These are phyloP conservation scores for Drosophila pseudoananassae DNA, from an alignment of 1,140 invertebrate species.

Conservation along the genomic window DNA sequence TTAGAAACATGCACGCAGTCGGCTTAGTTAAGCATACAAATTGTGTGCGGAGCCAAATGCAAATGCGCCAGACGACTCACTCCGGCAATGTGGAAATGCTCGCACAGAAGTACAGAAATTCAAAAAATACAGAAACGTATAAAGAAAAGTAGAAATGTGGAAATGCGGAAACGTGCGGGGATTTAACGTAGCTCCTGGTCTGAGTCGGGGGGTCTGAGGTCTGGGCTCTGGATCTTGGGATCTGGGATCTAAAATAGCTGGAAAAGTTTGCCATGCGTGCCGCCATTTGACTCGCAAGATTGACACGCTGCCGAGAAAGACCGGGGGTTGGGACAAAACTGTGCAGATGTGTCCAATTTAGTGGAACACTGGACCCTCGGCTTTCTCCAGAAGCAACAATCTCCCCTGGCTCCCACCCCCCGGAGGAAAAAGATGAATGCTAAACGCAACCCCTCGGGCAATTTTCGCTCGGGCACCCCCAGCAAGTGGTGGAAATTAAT, in stretches of 20 bases:
- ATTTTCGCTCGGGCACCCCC: constrained; percentile 2
- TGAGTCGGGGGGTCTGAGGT: constrained; percentile 2
- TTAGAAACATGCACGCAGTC: constrained; percentile 80
- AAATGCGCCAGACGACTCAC: constrained; percentile 37
- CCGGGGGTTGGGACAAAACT: constrained; percentile 47
- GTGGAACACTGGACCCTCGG: constrained; percentile 64
- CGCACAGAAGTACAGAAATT: constrained; percentile 47
- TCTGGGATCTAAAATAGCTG: constrained; percentile 15
- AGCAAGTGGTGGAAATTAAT: constrained; percentile 66
- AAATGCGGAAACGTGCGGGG: constrained; percentile 77
- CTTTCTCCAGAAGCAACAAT: constrained; percentile 39
- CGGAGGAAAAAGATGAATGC: constrained; percentile 6
- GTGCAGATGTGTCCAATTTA: constrained; percentile 81
- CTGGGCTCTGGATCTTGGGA: not conserved
- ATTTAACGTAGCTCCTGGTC: constrained; percentile 49
- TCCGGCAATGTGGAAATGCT: constrained; percentile 32
- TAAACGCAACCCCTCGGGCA: constrained; percentile 14
- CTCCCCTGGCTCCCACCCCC: constrained; percentile 5
- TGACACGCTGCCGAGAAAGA: constrained; percentile 73
- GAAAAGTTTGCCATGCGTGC: constrained; percentile 78
- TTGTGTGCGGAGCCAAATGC: constrained; percentile 52
- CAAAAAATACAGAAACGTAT: constrained; percentile 47
- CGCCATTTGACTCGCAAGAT: constrained; percentile 79
- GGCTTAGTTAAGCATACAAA: constrained; percentile 80
- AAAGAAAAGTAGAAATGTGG: constrained; percentile 64